These are phyloP conservation scores for Ceratosolen solmsi DNA, from an alignment of 1,140 invertebrate species.

Conservation along the genomic window DNA sequence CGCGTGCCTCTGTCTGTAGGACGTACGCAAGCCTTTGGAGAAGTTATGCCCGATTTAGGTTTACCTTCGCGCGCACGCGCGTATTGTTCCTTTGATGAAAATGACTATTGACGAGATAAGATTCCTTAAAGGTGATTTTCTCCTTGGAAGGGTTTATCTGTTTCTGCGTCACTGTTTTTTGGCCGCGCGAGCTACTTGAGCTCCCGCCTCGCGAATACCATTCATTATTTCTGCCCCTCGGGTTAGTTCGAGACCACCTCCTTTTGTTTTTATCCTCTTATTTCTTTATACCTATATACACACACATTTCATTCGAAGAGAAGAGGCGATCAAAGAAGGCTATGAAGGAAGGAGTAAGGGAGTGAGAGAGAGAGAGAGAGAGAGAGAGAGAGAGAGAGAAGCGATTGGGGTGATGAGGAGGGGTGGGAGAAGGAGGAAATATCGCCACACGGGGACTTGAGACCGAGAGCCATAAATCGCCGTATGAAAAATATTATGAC, in stretches of 20 bases:
- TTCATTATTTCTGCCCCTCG: slow-evolving; percentile 48
- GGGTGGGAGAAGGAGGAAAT: neutral
- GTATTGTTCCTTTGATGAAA: slow-evolving; percentile 26
- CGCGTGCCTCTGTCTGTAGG: no score
- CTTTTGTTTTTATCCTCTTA: neutral
- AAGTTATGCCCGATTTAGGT: no score
- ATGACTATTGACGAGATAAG: slow-evolving; percentile 42
- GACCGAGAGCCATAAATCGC: slow-evolving; percentile 55
- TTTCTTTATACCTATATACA: slow-evolving; percentile 12
- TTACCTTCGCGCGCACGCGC: neutral
- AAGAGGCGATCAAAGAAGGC: slow-evolving; percentile 24
- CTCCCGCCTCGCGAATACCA: slow-evolving; percentile 41
- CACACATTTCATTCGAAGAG: slow-evolving; percentile 16
- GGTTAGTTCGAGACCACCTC: slow-evolving; percentile 19
- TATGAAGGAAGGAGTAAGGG: neutral
- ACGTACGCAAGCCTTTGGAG: neutral
- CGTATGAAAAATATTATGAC: slow-evolving; percentile 63
- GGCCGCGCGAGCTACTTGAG: slow-evolving; percentile 21
- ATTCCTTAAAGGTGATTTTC: slow-evolving; percentile 37
- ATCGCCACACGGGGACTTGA: slow-evolving; percentile 17
- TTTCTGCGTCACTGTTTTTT: slow-evolving; percentile 6
- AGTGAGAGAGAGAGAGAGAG: neutral
- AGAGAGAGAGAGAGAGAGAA: neutral
- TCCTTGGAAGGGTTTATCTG: slow-evolving; percentile 6
- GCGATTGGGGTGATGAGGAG: neutral